Conservation (phyloP, 2,113 vertebrate species). For the Heptranchias perlo region DNA sequence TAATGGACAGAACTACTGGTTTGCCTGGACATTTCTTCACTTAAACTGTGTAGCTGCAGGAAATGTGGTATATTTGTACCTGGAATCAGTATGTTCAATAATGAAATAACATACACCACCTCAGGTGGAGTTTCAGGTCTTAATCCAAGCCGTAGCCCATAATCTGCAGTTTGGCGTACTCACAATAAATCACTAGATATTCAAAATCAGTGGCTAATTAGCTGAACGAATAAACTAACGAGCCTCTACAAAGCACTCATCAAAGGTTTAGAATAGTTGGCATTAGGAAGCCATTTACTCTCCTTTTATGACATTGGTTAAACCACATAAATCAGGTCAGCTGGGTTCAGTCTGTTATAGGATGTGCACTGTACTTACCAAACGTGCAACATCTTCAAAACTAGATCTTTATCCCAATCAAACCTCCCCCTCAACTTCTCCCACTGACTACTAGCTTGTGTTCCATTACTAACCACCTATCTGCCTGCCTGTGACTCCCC, state of each 20-base stretch:
- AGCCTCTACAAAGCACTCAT: background rate
- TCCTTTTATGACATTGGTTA: background rate
- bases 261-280: background rate
- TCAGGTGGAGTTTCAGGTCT: background rate
- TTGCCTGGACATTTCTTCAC: background rate
- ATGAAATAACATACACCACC: background rate
- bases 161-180: background rate
- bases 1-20: background rate
- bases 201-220: background rate
- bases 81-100: background rate
- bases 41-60: background rate
- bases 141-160: background rate
- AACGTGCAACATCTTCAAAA: background rate
- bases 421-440: background rate
- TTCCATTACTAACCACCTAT: background rate
- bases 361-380: background rate
- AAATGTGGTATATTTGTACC: background rate
- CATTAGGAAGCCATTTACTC: background rate
- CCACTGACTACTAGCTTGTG: too few species aligned
- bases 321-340: background rate
- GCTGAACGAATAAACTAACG: background rate
- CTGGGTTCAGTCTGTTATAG: background rate
- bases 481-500: background rate
- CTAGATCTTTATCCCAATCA: background rate
- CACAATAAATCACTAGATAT: background rate